These are phyloP conservation scores for Chrysodeixis includens DNA, from an alignment of 2,888 invertebrate species.

Conservation along the genomic window DNA sequence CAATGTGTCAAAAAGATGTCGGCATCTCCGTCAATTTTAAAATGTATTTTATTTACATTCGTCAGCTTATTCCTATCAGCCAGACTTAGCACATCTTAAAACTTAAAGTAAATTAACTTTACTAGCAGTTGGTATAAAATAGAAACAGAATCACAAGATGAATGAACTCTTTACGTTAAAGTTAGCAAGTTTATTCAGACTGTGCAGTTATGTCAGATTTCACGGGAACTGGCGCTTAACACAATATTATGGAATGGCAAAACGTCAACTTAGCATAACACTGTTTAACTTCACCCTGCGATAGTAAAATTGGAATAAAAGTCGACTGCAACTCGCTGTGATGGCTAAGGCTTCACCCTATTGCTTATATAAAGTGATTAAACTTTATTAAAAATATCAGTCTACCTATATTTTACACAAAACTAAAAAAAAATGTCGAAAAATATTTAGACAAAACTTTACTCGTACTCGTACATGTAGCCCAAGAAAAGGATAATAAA, in stretches of 20 bases:
- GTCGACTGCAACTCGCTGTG: constrained; percentile 29
- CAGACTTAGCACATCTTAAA: constrained; percentile 8
- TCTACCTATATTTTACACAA: neutral
- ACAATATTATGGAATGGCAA: constrained; percentile 82
- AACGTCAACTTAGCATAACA: constrained; percentile 82
- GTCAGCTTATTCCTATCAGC: constrained; percentile 1
- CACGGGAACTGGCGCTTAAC: constrained; percentile 77
- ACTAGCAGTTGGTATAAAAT: constrained; percentile 42
- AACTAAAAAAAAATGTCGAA: neutral
- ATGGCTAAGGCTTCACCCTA: constrained; percentile 29
- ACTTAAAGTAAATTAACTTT: constrained; percentile 43
- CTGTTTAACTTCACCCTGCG: constrained; percentile 73
- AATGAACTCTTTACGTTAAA: constrained; percentile 69
- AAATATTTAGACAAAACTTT: neutral
- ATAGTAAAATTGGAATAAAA: constrained; percentile 67
- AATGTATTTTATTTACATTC: neutral
- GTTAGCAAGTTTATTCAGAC: constrained; percentile 79
- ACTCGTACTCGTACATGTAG: too few species aligned
- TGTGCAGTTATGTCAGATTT: constrained; percentile 80
- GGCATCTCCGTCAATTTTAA: neutral
- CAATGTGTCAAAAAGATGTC: too few species aligned
- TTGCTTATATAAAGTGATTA: constrained; percentile 11
- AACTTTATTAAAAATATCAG: neutral
- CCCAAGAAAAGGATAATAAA: neutral
- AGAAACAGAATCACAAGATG: constrained; percentile 61